Base-by-base conservation (phyloP, 2,888 invertebrate species). In the Teinopalpus imperialis region DNA sequence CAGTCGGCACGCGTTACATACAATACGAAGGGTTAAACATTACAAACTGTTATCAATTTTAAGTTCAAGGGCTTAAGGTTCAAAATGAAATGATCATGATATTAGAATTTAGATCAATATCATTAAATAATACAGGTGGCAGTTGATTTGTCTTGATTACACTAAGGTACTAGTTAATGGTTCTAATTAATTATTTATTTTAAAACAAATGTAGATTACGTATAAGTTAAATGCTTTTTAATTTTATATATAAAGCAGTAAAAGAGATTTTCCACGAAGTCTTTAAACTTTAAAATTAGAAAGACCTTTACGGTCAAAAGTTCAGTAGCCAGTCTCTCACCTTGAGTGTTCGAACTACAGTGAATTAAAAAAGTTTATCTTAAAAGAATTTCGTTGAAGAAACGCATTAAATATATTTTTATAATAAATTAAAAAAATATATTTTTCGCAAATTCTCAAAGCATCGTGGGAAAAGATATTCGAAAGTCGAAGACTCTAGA, bases 1-100 rank as follows among this genome's bases (percentile, higher is more conserved):
- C 45, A 32, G 63, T 52, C 63, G 63, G 52, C 56, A 54, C 54
- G 58, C 51, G 53, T 54, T 35, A 23, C 14, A 9, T 21, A 34
- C 21, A 37, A 8, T 23, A 13, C 8, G 13, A 29, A 35, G 46
- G 46, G 46, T 34, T 10, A 12, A n/a, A 18, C 4, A 1, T 6
- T 18, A 5, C 27, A 34, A 24, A 24, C 24, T 3, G 30, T 18
- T 12, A 14, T 8, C 29, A 24, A 16, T 18, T 41, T 35, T 46
- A 46, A 35, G 2, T 3, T 8, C 1, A 35, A 12, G 0, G 3
- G 0, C 0, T 29, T 45, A 46, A 40, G 41, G 30, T 35, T 40
- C 23, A 41, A 29, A 41, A 12, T 41, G 3, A 10, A 34, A 16
- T 23, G 20, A 8, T 3, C 1, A 1, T 1, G 3, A 5, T 12